Evolutionary conservation across 2,797 vertebrate genomes (phyloP).

Genomic region (Liasis olivaceus): DNA sequence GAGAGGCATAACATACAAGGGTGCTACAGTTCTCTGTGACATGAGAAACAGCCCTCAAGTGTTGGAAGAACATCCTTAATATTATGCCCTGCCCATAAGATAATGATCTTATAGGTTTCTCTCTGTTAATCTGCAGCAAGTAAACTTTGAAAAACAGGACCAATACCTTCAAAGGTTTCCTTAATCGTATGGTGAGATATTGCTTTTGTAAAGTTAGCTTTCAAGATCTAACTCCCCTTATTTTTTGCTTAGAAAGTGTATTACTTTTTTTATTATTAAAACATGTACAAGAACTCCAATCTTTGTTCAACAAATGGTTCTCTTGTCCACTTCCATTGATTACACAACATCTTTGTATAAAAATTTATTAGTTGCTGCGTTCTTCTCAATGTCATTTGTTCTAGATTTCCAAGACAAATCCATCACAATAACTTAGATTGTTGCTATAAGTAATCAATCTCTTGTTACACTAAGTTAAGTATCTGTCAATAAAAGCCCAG

Average conservation of each 20-base stretch:
- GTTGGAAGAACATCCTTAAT: not conserved
- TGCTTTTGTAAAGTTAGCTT: not conserved
- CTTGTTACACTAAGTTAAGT: not conserved
- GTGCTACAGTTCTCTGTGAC: not conserved
- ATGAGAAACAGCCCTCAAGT: not conserved
- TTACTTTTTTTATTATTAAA: slow-evolving; percentile 8
- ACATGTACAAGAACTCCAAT: not conserved
- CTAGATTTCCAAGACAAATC: not conserved
- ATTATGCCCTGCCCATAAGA: not conserved
- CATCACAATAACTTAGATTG: slow-evolving; percentile 1
- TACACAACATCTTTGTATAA: slow-evolving; percentile 10
- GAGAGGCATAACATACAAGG: not conserved
- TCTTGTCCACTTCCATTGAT: not conserved
- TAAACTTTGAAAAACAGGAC: not conserved
- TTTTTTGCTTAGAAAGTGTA: not conserved
- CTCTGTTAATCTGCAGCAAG: not conserved
- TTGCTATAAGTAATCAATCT: not conserved
- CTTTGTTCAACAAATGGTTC: slow-evolving; percentile 27
- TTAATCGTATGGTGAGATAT: not conserved
- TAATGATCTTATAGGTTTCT: not conserved
- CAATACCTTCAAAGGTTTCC: not conserved
- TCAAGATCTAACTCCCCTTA: not conserved
- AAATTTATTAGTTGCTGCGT: slow-evolving; percentile 3
- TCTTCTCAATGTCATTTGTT: not conserved
- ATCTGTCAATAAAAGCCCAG: not conserved